A percentile compares a stretch with the other conserved stretches of the same genome.
phyloP scores from a whole-genome alignment of 2,797 vertebrate genomes.

The Crax fasciolata region DNA sequence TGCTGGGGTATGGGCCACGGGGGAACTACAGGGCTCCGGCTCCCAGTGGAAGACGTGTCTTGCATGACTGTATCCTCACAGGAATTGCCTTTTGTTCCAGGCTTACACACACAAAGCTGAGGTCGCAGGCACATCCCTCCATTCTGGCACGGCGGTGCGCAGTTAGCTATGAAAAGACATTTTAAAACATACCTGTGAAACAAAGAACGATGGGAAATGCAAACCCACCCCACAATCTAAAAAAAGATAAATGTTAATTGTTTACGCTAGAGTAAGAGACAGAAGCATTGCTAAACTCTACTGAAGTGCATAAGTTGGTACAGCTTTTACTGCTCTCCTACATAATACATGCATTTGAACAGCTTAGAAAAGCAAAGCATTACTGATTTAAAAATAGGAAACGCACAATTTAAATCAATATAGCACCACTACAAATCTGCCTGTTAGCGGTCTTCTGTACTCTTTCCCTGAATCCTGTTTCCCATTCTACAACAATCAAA shows the following conservation, averaged over 20 bases:
- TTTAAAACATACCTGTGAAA: conserved; percentile 49
- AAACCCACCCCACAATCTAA: not conserved
- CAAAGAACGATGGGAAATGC: not conserved
- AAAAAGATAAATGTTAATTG: not conserved
- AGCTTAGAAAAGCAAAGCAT: not conserved
- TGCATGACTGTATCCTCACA: conserved; percentile 89
- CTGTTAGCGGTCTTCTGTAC: not conserved
- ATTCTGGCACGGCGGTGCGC: conserved; percentile 94
- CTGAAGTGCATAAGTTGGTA: not conserved
- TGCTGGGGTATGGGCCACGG: conserved; percentile 91
- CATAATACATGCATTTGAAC: not conserved
- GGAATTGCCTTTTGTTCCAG: conserved; percentile 91
- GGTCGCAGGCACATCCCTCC: conserved; percentile 97
- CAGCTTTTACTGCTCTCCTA: not conserved
- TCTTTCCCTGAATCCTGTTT: not conserved
- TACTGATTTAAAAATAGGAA: not conserved
- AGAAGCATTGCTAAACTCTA: not conserved
- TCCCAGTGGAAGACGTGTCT: conserved; percentile 80
- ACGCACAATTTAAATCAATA: not conserved
- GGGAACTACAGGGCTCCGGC: conserved; percentile 82
- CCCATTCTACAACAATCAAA: not conserved
- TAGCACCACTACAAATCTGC: not conserved
- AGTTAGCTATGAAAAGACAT: conserved; percentile 89
- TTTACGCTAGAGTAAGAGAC: not conserved
- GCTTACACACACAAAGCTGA: conserved; percentile 95